Evolutionary conservation across 2,888 invertebrate genomes (phyloP).

Genomic region (Endotricha flammealis): DNA sequence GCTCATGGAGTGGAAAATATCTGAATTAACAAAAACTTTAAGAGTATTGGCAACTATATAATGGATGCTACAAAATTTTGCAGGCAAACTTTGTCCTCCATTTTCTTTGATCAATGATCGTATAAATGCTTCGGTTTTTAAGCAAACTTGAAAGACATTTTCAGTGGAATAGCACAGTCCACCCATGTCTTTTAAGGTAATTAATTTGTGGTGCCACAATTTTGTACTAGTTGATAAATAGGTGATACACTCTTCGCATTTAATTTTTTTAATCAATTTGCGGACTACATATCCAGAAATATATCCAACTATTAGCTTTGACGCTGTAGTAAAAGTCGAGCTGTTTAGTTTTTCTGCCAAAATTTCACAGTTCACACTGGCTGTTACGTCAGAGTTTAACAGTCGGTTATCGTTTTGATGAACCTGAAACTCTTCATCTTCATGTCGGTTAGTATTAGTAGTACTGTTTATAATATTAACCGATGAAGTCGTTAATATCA

Average conservation of each 20-base stretch:
- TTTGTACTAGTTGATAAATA: background rate
- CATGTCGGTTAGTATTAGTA: background rate
- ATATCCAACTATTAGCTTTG: conserved; percentile 5
- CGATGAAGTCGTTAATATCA: conserved; percentile 8
- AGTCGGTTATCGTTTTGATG: too few species aligned
- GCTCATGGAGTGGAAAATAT: background rate
- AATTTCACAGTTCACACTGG: too few species aligned
- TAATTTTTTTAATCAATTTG: background rate
- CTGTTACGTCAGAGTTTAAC: too few species aligned
- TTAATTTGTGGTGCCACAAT: background rate
- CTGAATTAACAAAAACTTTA: background rate
- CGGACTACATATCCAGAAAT: conserved; percentile 6
- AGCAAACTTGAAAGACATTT: conserved; percentile 11
- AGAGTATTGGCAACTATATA: conserved; percentile 1
- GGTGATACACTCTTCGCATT: conserved; percentile 6
- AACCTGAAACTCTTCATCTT: background rate
- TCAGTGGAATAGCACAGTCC: conserved; percentile 6
- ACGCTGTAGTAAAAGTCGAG: background rate
- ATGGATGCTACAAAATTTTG: background rate
- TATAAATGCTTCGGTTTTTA: conserved; percentile 6
- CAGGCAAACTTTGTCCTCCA: background rate
- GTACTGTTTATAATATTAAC: conserved; percentile 4
- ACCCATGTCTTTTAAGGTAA: conserved; percentile 11
- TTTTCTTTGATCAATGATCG: background rate
- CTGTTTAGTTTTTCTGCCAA: background rate